phyloP scores from a whole-genome alignment of 2,797 vertebrate species.

The Enteromius thamalakanensis region DNA sequence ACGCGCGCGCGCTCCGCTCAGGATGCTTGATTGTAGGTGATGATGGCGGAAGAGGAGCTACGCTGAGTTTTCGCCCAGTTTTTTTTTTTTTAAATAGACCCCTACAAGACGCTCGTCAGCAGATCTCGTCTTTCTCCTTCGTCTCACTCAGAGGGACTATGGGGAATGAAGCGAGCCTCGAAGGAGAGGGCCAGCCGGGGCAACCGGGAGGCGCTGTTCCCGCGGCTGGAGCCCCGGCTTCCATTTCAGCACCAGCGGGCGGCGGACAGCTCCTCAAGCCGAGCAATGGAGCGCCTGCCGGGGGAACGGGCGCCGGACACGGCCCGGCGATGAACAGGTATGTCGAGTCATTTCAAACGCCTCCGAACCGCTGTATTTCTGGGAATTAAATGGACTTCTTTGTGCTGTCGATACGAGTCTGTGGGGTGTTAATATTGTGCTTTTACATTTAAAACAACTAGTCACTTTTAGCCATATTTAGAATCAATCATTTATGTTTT shows the following conservation, averaged over 20 bases:
- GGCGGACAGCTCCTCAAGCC: conserved; percentile 85
- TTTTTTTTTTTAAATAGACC: conserved; percentile 60
- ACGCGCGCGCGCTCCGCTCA: conserved; percentile 79
- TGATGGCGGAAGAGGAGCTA: conserved; percentile 85
- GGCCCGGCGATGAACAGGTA: conserved; percentile 84
- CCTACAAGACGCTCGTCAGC: conserved; percentile 66
- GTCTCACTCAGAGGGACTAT: conserved; percentile 72
- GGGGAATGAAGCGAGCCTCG: conserved; percentile 84
- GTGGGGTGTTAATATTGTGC: not conserved
- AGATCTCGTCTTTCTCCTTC: conserved; percentile 70
- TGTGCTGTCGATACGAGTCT: not conserved
- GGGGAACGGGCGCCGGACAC: conserved; percentile 76
- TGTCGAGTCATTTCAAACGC: conserved; percentile 4
- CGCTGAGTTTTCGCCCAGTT: conserved; percentile 79
- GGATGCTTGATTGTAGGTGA: conserved; percentile 83
- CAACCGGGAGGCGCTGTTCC: conserved; percentile 77
- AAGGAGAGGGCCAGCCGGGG: conserved; percentile 80
- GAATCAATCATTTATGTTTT: not conserved
- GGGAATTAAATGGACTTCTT: not conserved
- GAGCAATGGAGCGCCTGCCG: conserved; percentile 81
- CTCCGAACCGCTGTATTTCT: not conserved
- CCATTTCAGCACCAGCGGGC: conserved; percentile 86
- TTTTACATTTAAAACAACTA: conserved; percentile 10
- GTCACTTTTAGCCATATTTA: not conserved
- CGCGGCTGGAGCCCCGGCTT: conserved; percentile 78